Evolutionary conservation across 2,797 vertebrate species (phyloP), one percentile per base, ranked within the genome.

Genomic region (Delichon dasypus): DNA sequence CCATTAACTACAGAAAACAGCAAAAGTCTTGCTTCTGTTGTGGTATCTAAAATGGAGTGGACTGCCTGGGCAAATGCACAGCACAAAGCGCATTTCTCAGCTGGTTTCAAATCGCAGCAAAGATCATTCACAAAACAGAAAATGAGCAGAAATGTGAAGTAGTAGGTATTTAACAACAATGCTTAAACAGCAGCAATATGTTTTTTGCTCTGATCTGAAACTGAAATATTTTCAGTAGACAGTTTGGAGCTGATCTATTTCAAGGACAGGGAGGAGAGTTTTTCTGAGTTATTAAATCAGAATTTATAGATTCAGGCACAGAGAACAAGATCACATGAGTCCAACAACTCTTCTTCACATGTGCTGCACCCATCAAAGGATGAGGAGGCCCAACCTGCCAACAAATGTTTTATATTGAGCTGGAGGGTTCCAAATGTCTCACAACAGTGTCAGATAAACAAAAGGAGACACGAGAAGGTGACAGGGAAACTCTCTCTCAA

Each of bases 341-440:
- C 66, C 95, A 90, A 79, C 76, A 89, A 66, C 42, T 62, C 87
- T 70, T 85, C 85, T 61, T 95, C 89, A 90, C 92, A 92, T 92
- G 72, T 72, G 90, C 64, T 84, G 47, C 73, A 85, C 68, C 85
- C 89, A 91, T 96, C 88, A 89, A 91, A 97, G 93, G 84, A 93
- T 93, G 72, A 92, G 20, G 80, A 91, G 65, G 83, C 84, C 93
- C 85, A 67, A 67, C 75, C 93, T 95, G 85, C 95, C 95, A 95
- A 91, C 97, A 98, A 98, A 98, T 97, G 95, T 97, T 97, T 97
- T 96, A 89, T 97, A 94, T 94, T 92, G 96, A 94, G 92, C 92
- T 74, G 79, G 73, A 90, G 90, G 81, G 93, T 85, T 96, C 95
- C 91, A 96, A 97, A 97, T 93, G 94, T 96, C 94, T 97, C 91